Base-by-base conservation (phyloP, 2,888 invertebrate species). In the Spialia ferax region DNA sequence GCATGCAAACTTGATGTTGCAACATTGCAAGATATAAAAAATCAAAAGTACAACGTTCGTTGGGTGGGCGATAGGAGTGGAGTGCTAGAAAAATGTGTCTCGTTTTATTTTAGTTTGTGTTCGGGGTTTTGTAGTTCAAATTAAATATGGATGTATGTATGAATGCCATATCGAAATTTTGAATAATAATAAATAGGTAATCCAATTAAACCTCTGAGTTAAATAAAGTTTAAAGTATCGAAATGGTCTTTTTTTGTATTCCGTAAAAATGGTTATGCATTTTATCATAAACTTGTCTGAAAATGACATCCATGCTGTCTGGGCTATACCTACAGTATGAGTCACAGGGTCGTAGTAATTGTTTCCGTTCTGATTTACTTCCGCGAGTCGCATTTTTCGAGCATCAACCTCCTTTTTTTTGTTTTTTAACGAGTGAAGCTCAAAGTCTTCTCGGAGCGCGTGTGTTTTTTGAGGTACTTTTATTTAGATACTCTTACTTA, bases 401-500 rank as follows among this genome's bases (percentile, higher is more conserved):
- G 67, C 67, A 54, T 61, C 67, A 55, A n/a, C 35, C 55, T 42
- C 48, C 45, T 45, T 20, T 60, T 60, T 66, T 66, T 59, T 23
- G 52, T 52, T 66, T 66, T 66, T 66, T 54, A 54, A 66, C 66
- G 66, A 66, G 60, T 66, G 66, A 54, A 54, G 60, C 54, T 26
- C 65, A 65, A 48, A 65, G 54, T 66, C 66, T 66, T 60, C 66
- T 66, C 60, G 42, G n/a, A 23, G 45, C 26, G 60, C 26, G 45
- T 66, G 60, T 66, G 32, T 67, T 60, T 65, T 64, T 66, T 54
- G 66, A 61, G 54, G 50, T 66, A 59, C 59, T 42, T 59, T 61
- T 66, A 60, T 60, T 66, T 60, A 59, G 57, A 59, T 59, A 60
- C 52, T 29, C 66, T 65, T 63, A 63, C 54, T 74, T 74, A 72